A percentile compares a stretch with the other conserved stretches of the same genome.
Evolutionary conservation across 2,113 vertebrate genomes (phyloP).

Genomic region (Cricetomys ansorgei): DNA sequence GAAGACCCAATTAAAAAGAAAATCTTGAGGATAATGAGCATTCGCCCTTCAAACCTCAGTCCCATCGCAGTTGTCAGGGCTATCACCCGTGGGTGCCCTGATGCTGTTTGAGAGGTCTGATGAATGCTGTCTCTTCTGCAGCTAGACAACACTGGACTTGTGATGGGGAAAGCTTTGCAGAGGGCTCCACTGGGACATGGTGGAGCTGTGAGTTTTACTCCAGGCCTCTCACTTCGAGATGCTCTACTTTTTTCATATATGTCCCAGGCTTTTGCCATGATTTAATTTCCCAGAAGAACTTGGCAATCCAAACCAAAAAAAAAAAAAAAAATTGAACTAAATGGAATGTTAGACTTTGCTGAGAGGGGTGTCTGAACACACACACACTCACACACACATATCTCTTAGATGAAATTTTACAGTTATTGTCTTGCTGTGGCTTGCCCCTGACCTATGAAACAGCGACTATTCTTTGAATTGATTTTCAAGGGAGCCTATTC

Average conservation of each 20-base stretch:
- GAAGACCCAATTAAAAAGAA: neutral
- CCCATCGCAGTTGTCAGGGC: neutral
- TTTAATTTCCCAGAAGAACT: slow-evolving; percentile 37
- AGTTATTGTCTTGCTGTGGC: neutral
- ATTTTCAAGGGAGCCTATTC: neutral
- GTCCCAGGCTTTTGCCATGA: neutral
- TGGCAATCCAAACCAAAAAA: slow-evolving; percentile 14
- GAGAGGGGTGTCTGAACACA: too few relatives aligned
- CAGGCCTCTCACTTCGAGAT: neutral
- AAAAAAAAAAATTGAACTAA: neutral
- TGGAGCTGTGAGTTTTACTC: neutral
- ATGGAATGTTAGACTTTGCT: neutral
- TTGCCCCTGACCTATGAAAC: neutral
- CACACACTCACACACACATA: too few relatives aligned
- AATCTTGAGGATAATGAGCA: slow-evolving; percentile 17
- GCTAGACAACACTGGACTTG: neutral
- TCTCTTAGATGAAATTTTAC: slow-evolving; percentile 24
- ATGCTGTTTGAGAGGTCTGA: neutral
- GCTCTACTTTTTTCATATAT: neutral
- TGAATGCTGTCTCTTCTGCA: neutral
- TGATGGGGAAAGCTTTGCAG: neutral
- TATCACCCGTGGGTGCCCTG: neutral
- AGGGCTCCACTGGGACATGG: neutral
- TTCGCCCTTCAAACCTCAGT: neutral
- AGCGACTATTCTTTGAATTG: neutral